phyloP scores from a whole-genome alignment of 2,888 invertebrate species.

The Ochropleura leucogaster region DNA sequence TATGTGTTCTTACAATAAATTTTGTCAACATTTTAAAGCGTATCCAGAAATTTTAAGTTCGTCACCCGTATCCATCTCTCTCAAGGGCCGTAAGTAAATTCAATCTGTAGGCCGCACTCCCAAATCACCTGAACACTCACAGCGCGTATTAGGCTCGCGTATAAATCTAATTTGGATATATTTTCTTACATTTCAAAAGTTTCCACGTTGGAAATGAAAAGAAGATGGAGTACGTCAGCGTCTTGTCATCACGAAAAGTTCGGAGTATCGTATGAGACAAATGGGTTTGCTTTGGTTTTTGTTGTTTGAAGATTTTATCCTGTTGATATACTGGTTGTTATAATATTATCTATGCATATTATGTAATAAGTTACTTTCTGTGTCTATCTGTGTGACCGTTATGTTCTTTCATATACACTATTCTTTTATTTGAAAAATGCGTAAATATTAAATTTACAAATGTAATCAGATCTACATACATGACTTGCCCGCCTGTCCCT shows the following conservation, averaged over 20 bases:
- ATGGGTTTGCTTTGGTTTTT: slow-evolving; percentile 45
- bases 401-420: background rate
- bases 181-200: slow-evolving; percentile 82
- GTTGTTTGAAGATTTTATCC: slow-evolving; percentile 2
- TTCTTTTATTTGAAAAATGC: no score
- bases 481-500: background rate
- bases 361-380: background rate
- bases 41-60: slow-evolving; percentile 52
- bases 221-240: slow-evolving; percentile 54
- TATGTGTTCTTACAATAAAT: background rate
- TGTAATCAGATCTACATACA: background rate
- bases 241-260: slow-evolving; percentile 47
- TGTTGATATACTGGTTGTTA: background rate
- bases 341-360: background rate
- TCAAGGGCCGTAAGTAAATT: slow-evolving; percentile 84
- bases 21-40: slow-evolving; percentile 21
- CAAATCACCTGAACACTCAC: slow-evolving; percentile 88
- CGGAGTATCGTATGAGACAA: slow-evolving; percentile 36
- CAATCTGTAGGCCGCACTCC: slow-evolving; percentile 87
- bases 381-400: background rate
- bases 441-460: no score
- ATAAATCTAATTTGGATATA: slow-evolving; percentile 87
- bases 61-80: slow-evolving; percentile 77
- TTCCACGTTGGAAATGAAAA: slow-evolving; percentile 62
- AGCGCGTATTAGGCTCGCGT: slow-evolving; percentile 80